Evolutionary conservation across 2,113 vertebrate genomes (phyloP).

Genomic region (Podilymbus podiceps): DNA sequence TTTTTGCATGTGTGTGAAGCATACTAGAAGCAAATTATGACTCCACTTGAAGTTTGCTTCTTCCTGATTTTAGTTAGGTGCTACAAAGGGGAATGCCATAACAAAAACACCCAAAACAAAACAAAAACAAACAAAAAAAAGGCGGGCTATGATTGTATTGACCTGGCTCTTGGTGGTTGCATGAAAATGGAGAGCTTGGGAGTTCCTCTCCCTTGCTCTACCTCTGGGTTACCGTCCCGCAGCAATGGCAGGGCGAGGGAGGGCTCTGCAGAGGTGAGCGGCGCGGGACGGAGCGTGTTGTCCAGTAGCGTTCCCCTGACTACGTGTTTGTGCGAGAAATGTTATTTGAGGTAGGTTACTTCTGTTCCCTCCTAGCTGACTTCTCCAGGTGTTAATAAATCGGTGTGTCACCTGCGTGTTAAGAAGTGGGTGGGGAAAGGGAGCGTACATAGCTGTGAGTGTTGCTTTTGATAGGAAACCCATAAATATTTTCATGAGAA

Average conservation of each 20-base stretch:
- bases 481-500: background rate
- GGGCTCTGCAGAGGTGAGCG: background rate
- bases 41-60: background rate
- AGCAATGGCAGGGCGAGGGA: background rate
- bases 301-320: background rate
- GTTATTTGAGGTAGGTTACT: background rate
- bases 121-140: background rate
- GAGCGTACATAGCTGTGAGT: accelerated
- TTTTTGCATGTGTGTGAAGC: background rate
- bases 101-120: background rate
- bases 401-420: accelerated
- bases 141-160: background rate
- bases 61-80: background rate
- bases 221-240: background rate
- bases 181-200: background rate
- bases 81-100: background rate
- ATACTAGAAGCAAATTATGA: background rate
- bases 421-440: background rate
- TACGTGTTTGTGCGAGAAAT: background rate
- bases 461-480: background rate
- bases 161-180: background rate
- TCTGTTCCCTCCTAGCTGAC: background rate
- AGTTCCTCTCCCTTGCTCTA: background rate
- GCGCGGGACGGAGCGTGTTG: accelerated
- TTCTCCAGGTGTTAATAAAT: background rate